Evolutionary conservation across 2,113 vertebrate genomes (phyloP).

Genomic region (Elephas maximus): DNA sequence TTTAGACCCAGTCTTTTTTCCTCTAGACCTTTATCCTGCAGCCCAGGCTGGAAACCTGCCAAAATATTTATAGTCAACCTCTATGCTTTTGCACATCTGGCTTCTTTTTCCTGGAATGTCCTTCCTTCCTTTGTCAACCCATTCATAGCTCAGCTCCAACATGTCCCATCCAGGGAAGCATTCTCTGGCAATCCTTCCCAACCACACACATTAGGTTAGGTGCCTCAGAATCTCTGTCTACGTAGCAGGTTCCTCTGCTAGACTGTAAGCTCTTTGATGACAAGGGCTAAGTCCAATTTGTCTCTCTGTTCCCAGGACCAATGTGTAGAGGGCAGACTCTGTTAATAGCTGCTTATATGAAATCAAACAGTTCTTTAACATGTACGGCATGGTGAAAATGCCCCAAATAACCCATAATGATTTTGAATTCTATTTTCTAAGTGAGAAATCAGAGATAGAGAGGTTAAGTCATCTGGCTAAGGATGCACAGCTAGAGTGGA

Average conservation of each 20-base stretch:
- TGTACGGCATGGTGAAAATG: background rate
- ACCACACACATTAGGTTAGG: background rate
- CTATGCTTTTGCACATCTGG: background rate
- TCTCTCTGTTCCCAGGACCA: background rate
- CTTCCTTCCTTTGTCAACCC: background rate
- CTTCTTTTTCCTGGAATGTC: background rate
- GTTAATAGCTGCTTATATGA: background rate
- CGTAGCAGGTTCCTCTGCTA: background rate
- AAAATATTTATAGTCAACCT: background rate
- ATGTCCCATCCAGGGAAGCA: background rate
- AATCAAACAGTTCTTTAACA: background rate
- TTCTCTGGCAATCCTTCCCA: background rate
- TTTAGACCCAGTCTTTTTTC: background rate
- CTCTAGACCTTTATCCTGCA: background rate
- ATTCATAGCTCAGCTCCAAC: background rate
- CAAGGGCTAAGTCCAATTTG: background rate
- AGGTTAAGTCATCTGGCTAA: background rate
- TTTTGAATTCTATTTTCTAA: background rate
- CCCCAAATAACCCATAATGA: background rate
- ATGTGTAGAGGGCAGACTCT: background rate
- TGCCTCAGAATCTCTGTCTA: background rate
- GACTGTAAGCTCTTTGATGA: background rate
- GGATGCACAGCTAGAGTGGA: background rate
- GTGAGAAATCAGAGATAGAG: background rate
- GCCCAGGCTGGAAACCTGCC: background rate